phyloP scores from a whole-genome alignment of 2,113 vertebrate species.

The Amia ocellicauda region DNA sequence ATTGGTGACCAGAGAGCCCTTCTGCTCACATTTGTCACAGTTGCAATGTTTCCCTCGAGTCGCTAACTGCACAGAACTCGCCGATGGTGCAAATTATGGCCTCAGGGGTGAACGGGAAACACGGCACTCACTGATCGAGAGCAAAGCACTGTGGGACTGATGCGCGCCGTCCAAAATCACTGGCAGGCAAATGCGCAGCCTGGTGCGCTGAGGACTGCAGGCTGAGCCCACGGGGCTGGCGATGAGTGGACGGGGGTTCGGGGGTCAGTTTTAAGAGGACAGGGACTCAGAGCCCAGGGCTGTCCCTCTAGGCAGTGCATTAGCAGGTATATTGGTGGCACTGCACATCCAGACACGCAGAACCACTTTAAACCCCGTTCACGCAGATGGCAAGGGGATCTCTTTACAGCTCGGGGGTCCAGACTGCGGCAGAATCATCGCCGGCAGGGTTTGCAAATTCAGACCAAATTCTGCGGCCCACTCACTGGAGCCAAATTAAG shows the following conservation, averaged over 20 bases:
- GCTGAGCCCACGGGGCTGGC: too few relatives aligned
- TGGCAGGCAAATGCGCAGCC: too few relatives aligned
- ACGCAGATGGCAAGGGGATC: not conserved
- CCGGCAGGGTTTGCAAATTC: not conserved
- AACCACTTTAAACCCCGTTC: not conserved
- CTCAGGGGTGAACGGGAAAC: too few relatives aligned
- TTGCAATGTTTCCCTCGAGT: too few relatives aligned
- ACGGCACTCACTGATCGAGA: too few relatives aligned
- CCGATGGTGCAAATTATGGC: too few relatives aligned
- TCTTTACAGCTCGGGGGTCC: not conserved
- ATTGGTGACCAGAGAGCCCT: too few relatives aligned
- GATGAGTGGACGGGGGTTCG: not conserved
- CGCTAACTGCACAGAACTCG: too few relatives aligned
- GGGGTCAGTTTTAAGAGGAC: not conserved
- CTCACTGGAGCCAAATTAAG: too few relatives aligned
- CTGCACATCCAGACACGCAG: not conserved
- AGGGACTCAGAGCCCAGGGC: not conserved
- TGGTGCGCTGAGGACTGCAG: too few relatives aligned
- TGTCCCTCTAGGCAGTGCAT: not conserved
- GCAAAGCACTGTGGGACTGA: not conserved
- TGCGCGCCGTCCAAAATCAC: too few relatives aligned
- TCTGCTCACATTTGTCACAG: too few relatives aligned
- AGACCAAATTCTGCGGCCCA: not conserved
- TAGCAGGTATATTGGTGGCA: not conserved
- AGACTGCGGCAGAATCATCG: not conserved